Percentiles rank a stretch among this genome's conserved stretches.
Conservation (phyloP, 2,888 invertebrate species). For the Pilophorus perplexus region DNA sequence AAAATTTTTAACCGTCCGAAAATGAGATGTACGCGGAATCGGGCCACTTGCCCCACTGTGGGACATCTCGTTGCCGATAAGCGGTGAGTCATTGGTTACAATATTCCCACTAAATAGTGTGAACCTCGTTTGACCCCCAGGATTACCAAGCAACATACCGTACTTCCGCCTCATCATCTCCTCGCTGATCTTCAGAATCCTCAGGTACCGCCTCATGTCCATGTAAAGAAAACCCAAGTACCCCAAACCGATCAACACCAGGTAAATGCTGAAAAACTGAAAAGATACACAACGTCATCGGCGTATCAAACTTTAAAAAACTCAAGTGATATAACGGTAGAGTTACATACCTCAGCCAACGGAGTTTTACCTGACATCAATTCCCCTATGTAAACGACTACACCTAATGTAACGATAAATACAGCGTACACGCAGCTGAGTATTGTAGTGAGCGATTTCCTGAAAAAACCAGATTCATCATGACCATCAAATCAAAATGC, state of each 20-base stretch:
- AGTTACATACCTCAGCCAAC: slow-evolving; percentile 58
- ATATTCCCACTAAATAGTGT: too few species aligned
- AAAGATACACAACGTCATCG: slow-evolving; percentile 50
- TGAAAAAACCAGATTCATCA: slow-evolving; percentile 52
- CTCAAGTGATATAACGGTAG: not conserved
- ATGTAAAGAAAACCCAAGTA: slow-evolving; percentile 63
- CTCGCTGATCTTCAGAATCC: slow-evolving; percentile 45
- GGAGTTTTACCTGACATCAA: slow-evolving; percentile 55
- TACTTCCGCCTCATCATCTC: slow-evolving; percentile 41
- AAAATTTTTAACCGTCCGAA: too few species aligned
- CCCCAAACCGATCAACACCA: slow-evolving; percentile 60
- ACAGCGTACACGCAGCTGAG: slow-evolving; percentile 68
- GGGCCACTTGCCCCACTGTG: too few species aligned
- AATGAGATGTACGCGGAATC: too few species aligned
- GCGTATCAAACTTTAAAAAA: not conserved
- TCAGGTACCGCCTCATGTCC: slow-evolving; percentile 62
- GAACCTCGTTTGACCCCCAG: too few species aligned
- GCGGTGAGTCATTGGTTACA: too few species aligned
- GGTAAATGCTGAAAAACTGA: slow-evolving; percentile 63
- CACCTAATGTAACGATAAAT: slow-evolving; percentile 64
- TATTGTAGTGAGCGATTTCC: slow-evolving; percentile 61
- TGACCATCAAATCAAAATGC: not conserved
- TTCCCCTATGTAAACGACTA: slow-evolving; percentile 64
- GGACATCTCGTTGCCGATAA: too few species aligned
- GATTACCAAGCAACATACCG: too few species aligned